phyloP scores from a whole-genome alignment of 2,113 vertebrate species.

The Sylvietta virens region DNA sequence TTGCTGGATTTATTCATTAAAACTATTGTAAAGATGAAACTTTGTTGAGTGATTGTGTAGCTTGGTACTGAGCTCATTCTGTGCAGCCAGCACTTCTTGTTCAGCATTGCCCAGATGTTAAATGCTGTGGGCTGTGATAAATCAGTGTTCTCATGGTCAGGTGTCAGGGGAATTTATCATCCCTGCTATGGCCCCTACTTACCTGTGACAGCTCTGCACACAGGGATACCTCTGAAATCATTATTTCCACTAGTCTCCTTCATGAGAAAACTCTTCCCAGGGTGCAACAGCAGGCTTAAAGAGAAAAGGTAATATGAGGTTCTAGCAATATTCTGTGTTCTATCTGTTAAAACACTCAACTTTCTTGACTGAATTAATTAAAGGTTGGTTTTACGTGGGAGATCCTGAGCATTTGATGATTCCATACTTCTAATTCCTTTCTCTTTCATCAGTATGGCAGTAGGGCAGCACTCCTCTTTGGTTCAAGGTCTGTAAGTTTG shows the following conservation, averaged over 20 bases:
- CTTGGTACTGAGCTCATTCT: not conserved
- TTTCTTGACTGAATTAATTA: not conserved
- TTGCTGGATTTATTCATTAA: slow-evolving; percentile 39
- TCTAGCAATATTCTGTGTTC: not conserved
- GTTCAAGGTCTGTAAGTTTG: not conserved
- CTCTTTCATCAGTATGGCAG: not conserved
- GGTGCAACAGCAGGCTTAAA: not conserved
- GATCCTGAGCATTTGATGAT: not conserved
- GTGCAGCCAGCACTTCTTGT: rapidly evolving
- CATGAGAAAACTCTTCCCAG: not conserved
- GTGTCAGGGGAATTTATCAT: not conserved
- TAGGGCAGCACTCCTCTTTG: not conserved
- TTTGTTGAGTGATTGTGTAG: not conserved
- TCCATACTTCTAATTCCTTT: not conserved
- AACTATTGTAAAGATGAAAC: not conserved
- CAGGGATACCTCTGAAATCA: not conserved
- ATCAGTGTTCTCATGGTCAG: not conserved
- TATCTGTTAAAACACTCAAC: not conserved
- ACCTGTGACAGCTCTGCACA: not conserved
- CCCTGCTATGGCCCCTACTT: not conserved
- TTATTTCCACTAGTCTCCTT: not conserved
- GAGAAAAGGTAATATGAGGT: not conserved
- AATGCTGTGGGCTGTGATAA: not conserved
- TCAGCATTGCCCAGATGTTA: not conserved
- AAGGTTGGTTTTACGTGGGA: not conserved